phyloP scores from a whole-genome alignment of 2,888 invertebrate genomes.

The Cosmia trapezina region DNA sequence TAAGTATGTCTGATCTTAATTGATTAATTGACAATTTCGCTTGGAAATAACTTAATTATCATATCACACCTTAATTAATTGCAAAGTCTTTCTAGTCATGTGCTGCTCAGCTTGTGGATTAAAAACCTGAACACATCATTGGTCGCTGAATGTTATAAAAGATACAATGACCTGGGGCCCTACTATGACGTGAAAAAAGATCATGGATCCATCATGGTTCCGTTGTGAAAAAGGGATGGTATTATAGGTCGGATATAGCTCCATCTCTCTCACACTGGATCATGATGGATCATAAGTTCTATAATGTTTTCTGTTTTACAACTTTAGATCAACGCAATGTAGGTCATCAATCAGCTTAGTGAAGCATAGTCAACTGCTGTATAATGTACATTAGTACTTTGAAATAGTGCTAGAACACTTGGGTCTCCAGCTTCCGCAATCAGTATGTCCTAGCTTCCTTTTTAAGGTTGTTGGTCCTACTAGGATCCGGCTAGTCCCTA shows the following conservation, averaged over 20 bases:
- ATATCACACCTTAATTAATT: neutral
- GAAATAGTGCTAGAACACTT: neutral
- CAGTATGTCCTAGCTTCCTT: neutral
- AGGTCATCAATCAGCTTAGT: neutral
- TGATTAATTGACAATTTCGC: neutral
- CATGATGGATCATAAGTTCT: neutral
- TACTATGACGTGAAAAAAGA: too few species aligned
- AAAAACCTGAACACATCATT: neutral
- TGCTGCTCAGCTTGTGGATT: neutral
- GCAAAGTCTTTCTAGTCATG: too few species aligned
- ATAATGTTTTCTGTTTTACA: neutral
- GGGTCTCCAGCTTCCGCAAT: neutral
- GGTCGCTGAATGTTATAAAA: too few species aligned
- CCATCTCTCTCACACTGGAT: too few species aligned
- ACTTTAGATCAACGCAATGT: neutral
- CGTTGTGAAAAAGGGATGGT: too few species aligned
- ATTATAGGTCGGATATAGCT: too few species aligned
- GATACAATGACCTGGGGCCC: too few species aligned
- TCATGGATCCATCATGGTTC: too few species aligned
- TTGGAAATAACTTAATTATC: neutral
- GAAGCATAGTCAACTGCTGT: neutral
- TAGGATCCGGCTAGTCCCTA: neutral
- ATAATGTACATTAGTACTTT: too few species aligned
- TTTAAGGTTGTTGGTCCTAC: neutral
- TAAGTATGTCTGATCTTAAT: constrained; percentile 4